Evolutionary conservation across 2,113 vertebrate genomes (phyloP).

Genomic region (Macquaria australasica): DNA sequence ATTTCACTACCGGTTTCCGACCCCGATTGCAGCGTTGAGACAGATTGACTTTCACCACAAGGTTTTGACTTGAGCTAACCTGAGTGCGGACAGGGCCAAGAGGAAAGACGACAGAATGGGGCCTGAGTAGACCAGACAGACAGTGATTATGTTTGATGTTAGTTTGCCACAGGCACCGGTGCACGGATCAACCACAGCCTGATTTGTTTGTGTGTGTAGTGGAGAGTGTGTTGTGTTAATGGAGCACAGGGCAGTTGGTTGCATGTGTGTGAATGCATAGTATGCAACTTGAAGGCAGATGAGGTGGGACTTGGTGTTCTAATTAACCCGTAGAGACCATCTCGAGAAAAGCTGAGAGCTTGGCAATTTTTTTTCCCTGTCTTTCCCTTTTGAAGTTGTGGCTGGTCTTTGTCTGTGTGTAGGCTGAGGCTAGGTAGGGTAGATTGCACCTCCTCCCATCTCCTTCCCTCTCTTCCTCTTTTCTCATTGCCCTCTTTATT

Average conservation of each 20-base stretch:
- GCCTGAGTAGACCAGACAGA: constrained; percentile 52
- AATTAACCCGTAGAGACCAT: constrained; percentile 82
- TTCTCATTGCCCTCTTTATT: constrained; percentile 63
- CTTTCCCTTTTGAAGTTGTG: constrained; percentile 73
- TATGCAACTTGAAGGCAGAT: constrained; percentile 69
- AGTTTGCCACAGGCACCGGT: constrained; percentile 50
- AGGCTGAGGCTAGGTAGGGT: constrained; percentile 47
- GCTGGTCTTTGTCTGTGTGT: constrained; percentile 56
- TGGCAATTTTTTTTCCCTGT: constrained; percentile 14
- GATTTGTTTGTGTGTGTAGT: constrained; percentile 42
- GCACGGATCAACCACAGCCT: constrained; percentile 47
- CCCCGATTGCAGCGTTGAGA: constrained; percentile 29
- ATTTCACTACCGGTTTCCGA: constrained; percentile 49
- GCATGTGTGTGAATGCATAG: constrained; percentile 52
- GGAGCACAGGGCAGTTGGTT: constrained; percentile 27
- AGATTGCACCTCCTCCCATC: constrained; percentile 47
- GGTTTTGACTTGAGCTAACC: constrained; percentile 73
- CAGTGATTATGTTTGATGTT: constrained; percentile 72
- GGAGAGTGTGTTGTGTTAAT: constrained; percentile 36
- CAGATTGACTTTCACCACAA: constrained; percentile 67
- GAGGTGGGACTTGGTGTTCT: constrained; percentile 70
- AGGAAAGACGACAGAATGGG: constrained; percentile 55
- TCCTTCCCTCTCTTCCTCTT: constrained; percentile 36
- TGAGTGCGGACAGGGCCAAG: constrained; percentile 58
- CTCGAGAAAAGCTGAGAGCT: constrained; percentile 59